These are phyloP conservation scores for Drosophila algonquin DNA, from an alignment of 2,888 invertebrate species.

Conservation along the genomic window DNA sequence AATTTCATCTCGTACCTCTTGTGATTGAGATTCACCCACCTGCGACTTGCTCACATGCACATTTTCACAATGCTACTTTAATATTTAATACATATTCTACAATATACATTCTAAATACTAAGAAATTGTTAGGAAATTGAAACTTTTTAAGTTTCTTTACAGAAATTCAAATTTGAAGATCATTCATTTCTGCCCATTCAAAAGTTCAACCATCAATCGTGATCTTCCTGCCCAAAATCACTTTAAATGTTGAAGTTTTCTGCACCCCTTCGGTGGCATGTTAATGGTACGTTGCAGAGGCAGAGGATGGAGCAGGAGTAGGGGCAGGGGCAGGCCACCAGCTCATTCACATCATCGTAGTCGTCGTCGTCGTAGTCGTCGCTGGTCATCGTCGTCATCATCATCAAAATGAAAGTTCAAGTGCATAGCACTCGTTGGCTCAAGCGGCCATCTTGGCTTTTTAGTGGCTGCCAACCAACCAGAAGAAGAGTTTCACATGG, in stretches of 20 bases:
- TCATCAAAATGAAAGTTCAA: constrained; percentile 66
- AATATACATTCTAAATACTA: no score
- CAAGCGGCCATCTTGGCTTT: constrained; percentile 74
- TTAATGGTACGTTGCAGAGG: no score
- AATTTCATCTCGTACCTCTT: no score
- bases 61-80: no score
- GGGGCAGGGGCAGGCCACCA: not conserved
- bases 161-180: not conserved
- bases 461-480: constrained; percentile 66
- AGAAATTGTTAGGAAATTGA: no score
- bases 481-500: constrained; percentile 56
- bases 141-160: no score
- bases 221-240: no score
- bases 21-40: no score
- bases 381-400: constrained; percentile 14
- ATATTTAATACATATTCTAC: no score
- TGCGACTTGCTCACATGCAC: no score
- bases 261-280: constrained; percentile 16
- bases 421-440: constrained; percentile 48
- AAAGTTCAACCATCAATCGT: not conserved
- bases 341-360: constrained; percentile 38
- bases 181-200: not conserved
- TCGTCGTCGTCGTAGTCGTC: constrained; percentile 5
- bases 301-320: not conserved
- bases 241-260: not conserved